A percentile compares a stretch with the other conserved stretches of the same genome.
Conservation (phyloP, 2,113 vertebrate species). For the Thymallus thymallus region DNA sequence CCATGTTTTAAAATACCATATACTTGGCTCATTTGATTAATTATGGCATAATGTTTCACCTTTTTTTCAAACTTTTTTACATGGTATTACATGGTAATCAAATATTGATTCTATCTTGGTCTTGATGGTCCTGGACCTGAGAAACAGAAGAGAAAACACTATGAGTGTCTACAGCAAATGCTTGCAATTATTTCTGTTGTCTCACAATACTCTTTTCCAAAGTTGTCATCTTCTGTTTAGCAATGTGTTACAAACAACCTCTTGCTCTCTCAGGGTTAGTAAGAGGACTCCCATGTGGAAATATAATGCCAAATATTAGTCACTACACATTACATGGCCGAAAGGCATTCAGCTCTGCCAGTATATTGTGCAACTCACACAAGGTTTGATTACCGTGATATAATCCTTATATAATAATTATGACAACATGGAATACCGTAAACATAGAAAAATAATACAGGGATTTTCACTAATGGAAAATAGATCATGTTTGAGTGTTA, state of each 20-base stretch:
- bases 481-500: neutral
- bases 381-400: constrained; percentile 35
- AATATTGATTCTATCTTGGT: too few species aligned
- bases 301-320: constrained; percentile 31
- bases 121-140: too few species aligned
- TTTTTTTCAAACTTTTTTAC: neutral
- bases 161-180: constrained; percentile 28
- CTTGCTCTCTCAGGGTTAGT: constrained; percentile 41
- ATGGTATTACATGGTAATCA: too few species aligned
- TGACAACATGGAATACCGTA: constrained; percentile 17
- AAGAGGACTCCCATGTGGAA: constrained; percentile 45
- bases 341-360: constrained; percentile 29
- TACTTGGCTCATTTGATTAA: neutral
- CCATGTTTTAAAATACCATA: neutral
- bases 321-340: constrained; percentile 16
- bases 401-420: constrained; percentile 56
- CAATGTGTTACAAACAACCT: constrained; percentile 60
- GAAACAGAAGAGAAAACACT: neutral
- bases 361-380: constrained; percentile 40
- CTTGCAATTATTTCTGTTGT: constrained; percentile 36
- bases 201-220: constrained; percentile 23
- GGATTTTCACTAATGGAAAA: constrained; percentile 1
- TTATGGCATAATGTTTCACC: neutral
- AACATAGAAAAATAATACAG: constrained; percentile 20
- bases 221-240: constrained; percentile 16